Evolutionary conservation across 1,140 invertebrate genomes (phyloP), one percentile per base, ranked within the genome.

Genomic region (Cotesia typhae): DNA sequence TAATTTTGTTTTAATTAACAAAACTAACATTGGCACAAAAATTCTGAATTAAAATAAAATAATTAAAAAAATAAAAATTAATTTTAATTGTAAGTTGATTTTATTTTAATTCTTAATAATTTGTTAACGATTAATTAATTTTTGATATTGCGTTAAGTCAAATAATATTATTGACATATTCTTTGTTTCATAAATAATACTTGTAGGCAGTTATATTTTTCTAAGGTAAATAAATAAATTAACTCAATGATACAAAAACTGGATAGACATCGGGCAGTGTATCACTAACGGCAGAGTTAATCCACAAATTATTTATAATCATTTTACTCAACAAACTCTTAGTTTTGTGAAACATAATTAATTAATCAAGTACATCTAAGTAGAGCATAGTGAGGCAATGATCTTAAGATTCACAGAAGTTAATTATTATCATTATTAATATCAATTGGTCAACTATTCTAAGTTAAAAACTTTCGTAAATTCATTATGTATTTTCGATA

Each of bases 201-300:
- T 47, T 37, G 14, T n/a, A 41, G 12, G 10, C 36, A 14, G 7
- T 64, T 14, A 14, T 38, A 12, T 64, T 64, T 28, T 28, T 28
- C 28, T 28, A 28, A 2, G 3, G 10, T 47, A 47, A 47, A 47
- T 6, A 47, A 47, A 47, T 47, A 6, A 9, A 9, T 47, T 64
- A 72, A 79, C 74, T 79, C 80, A 75, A 76, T 77, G 73, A 77
- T 76, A 67, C 77, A 79, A 83, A 47, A 84, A 82, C 76, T 84
- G 82, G 82, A 83, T 74, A 79, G 78, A 75, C 80, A 78, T 77
- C 81, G 81, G 75, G 76, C 82, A 83, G 81, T 80, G 82, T 84
- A 81, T 81, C 82, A 83, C 80, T 82, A 72, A 82, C 82, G 81
- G 82, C 82, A 83, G 81, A 83, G 79, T 81, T 77, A 9, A 47